These are phyloP conservation scores for Luscinia megarhynchos DNA, from an alignment of 2,797 vertebrate genomes.

Conservation along the genomic window DNA sequence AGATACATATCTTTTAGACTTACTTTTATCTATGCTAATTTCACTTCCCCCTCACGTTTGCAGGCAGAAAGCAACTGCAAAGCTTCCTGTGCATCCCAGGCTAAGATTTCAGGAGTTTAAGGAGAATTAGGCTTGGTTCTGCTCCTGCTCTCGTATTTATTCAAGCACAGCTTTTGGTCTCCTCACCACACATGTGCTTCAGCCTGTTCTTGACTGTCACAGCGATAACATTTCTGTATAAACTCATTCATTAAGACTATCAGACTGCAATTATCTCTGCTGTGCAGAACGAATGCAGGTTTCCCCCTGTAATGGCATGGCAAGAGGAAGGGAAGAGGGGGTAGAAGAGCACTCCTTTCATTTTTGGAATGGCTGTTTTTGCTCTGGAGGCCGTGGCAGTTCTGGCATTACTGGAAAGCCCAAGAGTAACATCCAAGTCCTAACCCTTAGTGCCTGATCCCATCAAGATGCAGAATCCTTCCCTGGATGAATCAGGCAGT, in stretches of 20 bases:
- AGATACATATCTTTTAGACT: constrained; percentile 19
- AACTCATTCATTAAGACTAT: constrained; percentile 23
- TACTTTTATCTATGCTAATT: constrained; percentile 50
- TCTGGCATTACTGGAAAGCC: not conserved
- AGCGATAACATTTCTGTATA: not conserved
- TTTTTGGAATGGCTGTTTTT: not conserved
- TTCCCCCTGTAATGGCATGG: not conserved
- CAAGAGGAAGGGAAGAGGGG: not conserved
- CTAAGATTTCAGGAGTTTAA: constrained; percentile 10
- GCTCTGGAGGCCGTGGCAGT: not conserved
- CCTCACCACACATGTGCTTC: not conserved
- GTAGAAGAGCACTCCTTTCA: not conserved
- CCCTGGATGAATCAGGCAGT: not conserved
- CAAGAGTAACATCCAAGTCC: not conserved
- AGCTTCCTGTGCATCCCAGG: not conserved
- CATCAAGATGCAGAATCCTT: not conserved
- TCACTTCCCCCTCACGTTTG: constrained; percentile 41
- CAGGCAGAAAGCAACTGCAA: constrained; percentile 20
- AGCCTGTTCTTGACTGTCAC: not conserved
- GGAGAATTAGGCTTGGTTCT: constrained; percentile 1
- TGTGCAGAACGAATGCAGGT: not conserved
- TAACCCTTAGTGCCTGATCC: not conserved
- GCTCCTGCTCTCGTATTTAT: not conserved
- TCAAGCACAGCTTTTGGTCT: not conserved
- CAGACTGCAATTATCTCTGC: constrained; percentile 8